Base-by-base conservation (phyloP, 2,113 vertebrate species). In the Prietella phreatophila region DNA sequence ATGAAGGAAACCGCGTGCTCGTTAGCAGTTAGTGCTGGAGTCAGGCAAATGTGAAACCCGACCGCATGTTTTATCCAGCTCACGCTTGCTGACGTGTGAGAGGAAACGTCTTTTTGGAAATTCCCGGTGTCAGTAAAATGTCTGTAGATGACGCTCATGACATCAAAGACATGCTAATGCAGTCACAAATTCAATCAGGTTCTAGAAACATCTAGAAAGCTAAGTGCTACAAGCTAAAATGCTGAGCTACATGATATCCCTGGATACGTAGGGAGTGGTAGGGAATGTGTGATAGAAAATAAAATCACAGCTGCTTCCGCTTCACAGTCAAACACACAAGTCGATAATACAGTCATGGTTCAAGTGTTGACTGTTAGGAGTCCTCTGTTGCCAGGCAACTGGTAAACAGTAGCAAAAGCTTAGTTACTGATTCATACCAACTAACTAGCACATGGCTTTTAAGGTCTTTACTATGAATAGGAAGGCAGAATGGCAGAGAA, bases 21-120 rank as follows among this genome's bases (percentile, higher is more conserved):
- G 88, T 89, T 63, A 50, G 83, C 4, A 22, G 60, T 39, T 27
- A 80, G 6, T 1, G 55, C 85, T 84, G 84, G 81, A 67, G 27
- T 47, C 69, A 8, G 19, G 33, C 11, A 11, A 17, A 47, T 39
- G 22, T 53, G n/a, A 82, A 30, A 60, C 8, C 63, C 4, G 47
- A 53, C 19, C 4, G 17, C 15, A 14, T 27, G 8, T 83, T 50
- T 53, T 30, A 33, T 69, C 63, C 83, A 69, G 63, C 47, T 25
- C 5, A 6, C 4, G 10, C 2, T 33, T 58, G 19, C 58, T 82
- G 33, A 63, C 2, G 25, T 83, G 81, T 42, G 60, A 83, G 60
- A 14, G 20, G 30, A 83, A 42, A 13, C 30, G 20, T 17, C 0
- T 25, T 47, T 25, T 20, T 73, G 36, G 5, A 3, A 1, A 75